Evolutionary conservation across 2,888 invertebrate species (phyloP).

Genomic region (Epiblema foenella): DNA sequence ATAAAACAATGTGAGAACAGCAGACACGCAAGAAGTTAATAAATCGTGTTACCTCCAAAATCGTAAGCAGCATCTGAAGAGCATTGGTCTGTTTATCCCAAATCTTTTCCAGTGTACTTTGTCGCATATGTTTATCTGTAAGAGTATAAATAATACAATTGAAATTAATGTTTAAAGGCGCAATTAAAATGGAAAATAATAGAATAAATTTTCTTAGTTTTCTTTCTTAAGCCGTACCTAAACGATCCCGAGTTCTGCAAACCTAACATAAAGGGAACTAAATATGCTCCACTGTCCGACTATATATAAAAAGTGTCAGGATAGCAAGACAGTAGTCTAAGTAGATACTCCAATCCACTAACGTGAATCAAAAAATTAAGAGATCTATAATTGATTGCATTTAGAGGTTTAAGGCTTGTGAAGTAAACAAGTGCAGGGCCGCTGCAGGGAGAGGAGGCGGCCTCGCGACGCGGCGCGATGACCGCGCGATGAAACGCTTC

Average conservation of each 20-base stretch:
- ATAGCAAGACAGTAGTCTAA: too few relatives aligned
- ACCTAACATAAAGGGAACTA: too few relatives aligned
- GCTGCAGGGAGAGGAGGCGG: slow-evolving; percentile 34
- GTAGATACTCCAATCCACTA: too few relatives aligned
- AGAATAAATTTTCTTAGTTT: too few relatives aligned
- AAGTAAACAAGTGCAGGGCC: slow-evolving; percentile 15
- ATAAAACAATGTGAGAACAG: not conserved
- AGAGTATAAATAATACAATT: slow-evolving; percentile 48
- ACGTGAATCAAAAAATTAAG: not conserved
- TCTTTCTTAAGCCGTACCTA: too few relatives aligned
- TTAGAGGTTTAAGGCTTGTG: slow-evolving; percentile 2
- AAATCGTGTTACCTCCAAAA: slow-evolving; percentile 79
- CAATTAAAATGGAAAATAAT: too few relatives aligned
- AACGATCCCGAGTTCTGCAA: too few relatives aligned
- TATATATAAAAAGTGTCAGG: too few relatives aligned
- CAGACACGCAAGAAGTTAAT: not conserved
- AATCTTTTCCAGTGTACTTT: slow-evolving; percentile 83
- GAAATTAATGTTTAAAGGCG: not conserved
- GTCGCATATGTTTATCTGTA: slow-evolving; percentile 85
- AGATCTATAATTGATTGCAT: slow-evolving; percentile 5
- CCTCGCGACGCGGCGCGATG: slow-evolving; percentile 44
- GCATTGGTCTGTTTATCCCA: slow-evolving; percentile 85
- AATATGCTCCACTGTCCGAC: too few relatives aligned
- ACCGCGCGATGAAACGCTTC: slow-evolving; percentile 55
- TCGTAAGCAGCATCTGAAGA: slow-evolving; percentile 80